phyloP scores from a whole-genome alignment of 2,888 invertebrate genomes.

The Biston stratarius region DNA sequence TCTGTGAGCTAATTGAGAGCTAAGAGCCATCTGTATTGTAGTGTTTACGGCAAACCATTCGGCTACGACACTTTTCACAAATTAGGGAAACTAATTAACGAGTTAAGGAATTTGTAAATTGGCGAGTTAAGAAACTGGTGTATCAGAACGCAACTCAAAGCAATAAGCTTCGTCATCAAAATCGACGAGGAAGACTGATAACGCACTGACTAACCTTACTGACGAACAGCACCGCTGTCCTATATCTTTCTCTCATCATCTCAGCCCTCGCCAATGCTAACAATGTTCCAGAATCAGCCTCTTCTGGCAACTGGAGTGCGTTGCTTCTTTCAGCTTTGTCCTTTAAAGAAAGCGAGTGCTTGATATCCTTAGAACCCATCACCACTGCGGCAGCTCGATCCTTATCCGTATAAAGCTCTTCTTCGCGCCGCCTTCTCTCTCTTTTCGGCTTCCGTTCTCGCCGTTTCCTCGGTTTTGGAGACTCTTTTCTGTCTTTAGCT shows the following conservation, averaged over 20 bases:
- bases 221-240: conserved; percentile 91
- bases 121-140: too few relatives aligned
- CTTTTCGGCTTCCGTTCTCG: conserved; percentile 72
- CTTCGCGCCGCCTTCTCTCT: conserved; percentile 78
- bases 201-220: conserved; percentile 88
- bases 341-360: conserved; percentile 93
- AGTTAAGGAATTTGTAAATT: too few relatives aligned
- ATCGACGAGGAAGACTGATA: background rate
- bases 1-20: too few relatives aligned
- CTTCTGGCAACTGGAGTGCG: conserved; percentile 90
- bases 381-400: conserved; percentile 96
- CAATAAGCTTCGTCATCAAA: background rate
- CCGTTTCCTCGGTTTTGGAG: conserved; percentile 69
- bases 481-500: conserved; percentile 70
- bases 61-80: too few relatives aligned
- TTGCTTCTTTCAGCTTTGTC: conserved; percentile 91
- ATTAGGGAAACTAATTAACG: too few relatives aligned
- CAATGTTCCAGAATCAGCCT: conserved; percentile 92
- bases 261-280: conserved; percentile 92
- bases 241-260: conserved; percentile 90
- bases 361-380: conserved; percentile 94
- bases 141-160: background rate
- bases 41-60: too few relatives aligned
- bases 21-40: too few relatives aligned
- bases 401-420: conserved; percentile 95